Conservation (phyloP, 2,113 vertebrate genomes). For the Garra rufa region DNA sequence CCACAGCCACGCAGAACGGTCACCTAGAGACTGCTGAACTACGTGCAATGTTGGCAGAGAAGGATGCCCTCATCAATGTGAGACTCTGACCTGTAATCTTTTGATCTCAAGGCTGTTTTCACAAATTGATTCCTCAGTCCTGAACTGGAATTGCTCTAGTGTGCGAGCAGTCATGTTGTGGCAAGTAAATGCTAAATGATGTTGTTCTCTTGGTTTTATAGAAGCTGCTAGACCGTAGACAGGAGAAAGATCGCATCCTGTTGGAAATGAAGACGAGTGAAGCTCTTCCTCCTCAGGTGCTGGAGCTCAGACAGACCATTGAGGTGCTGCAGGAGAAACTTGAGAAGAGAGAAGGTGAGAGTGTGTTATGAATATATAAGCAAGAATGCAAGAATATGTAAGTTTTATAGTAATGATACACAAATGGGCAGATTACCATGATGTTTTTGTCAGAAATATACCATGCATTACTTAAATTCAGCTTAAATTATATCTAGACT, state of each 20-base stretch:
- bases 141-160: neutral
- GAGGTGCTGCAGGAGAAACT: constrained; percentile 77
- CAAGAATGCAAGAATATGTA: no score
- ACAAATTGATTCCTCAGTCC: neutral
- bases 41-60: constrained; percentile 69
- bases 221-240: constrained; percentile 75
- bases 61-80: constrained; percentile 77
- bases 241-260: constrained; percentile 71
- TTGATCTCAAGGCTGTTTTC: neutral
- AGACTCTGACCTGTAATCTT: constrained; percentile 45
- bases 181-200: neutral
- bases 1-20: constrained; percentile 67
- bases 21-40: constrained; percentile 71
- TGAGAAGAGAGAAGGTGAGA: constrained; percentile 74
- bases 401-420: neutral
- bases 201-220: constrained; percentile 54
- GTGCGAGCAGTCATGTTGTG: neutral
- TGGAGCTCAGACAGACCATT: constrained; percentile 78
- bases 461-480: neutral
- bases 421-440: neutral
- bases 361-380: no score
- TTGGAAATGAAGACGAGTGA: constrained; percentile 64
- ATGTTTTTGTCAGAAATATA: neutral
- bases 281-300: constrained; percentile 62
- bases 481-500: neutral